Evolutionary conservation across 2,888 invertebrate genomes (phyloP), one percentile per base, ranked within the genome.

Genomic region (Hyles lineata): DNA sequence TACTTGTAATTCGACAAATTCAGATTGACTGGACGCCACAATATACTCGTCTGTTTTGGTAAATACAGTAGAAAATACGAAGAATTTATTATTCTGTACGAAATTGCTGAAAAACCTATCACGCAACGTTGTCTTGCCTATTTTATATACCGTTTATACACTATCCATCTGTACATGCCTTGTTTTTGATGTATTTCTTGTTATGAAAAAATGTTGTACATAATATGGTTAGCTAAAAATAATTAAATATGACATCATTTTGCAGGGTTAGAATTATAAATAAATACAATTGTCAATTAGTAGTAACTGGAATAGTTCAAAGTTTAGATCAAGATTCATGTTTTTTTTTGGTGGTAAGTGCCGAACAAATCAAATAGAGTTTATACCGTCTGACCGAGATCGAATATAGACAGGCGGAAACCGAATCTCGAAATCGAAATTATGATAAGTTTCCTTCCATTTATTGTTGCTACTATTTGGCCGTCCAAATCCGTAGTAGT

Each of bases 61-160:
- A 35, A 62, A 62, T 35, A 62, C n/a, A 21, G 61, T 17, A 29
- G 9, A 67, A 50, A 23, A 67, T 50, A 71, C 74, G 72, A 72
- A 73, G 74, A 76, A 76, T 79, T 79, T 77, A 76, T 77, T 78
- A 76, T 77, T 77, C 77, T 71, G 67, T 73, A 76, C 74, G 72
- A 75, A 75, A 74, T 75, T 75, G 73, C 70, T 43, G 62, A 72
- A 63, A 70, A 73, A 75, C 72, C 75, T 77, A 74, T 76, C 75
- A 72, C 72, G 73, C 72, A 72, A 77, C 21, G 43, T 63, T 35
- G 69, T 73, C 74, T 73, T 73, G 60, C 50, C 52, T 55, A 69
- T 70, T 52, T 70, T 55, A 63, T 50, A 43, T 15, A 43, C 43
- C 21, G 8, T 43, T 43, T 50, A 55, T 43, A 62, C 55, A 58